Evolutionary conservation across 2,888 invertebrate species (phyloP), one percentile per base, ranked within the genome.

Genomic region (Pediacus dermestoides): DNA sequence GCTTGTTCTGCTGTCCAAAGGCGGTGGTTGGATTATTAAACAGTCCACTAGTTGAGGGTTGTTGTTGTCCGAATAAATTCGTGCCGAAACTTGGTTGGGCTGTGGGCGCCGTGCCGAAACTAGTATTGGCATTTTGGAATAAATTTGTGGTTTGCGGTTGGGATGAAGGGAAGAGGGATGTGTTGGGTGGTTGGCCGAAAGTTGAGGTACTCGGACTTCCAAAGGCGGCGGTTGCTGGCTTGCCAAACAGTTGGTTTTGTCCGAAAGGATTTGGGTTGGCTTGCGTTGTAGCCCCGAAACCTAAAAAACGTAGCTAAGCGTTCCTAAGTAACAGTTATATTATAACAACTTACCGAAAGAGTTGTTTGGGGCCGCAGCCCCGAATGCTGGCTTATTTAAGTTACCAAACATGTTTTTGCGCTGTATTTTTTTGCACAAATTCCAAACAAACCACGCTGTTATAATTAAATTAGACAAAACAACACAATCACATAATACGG

Each of bases 51-150:
- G 76, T 72, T 0, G 74, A 57, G 0, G 73, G 64, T 58, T 15
- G 74, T 46, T 74, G 78, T 44, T 34, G 71, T 58, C 39, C 68
- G 64, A 41, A 70, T 64, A 59, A 68, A 65, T 28, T 64, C 58
- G 67, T 53, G 63, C 64, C 66, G 47, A 64, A 67, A 18, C 57
- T 57, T 23, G 55, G 62, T 50, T 64, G 74, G 48, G 79, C 75
- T 1, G 78, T 71, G 9, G 77, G 71, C 2, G 79, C 71, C 39
- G 74, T 66, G 8, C 86, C 85, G 67, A 88, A 85, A 3, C 78
- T 76, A 2, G 81, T 73, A 1, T 80, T 74, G 0, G 77, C 70
- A 1, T 78, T 70, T 3, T 85, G 82, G 67, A 85, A 85, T 1
- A 84, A 67, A 39, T 79, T 76, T 63, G 70, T 57, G 1, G 66